Evolutionary conservation across 1,140 invertebrate species (phyloP), one percentile per base, ranked within the genome.

Genomic region (Drosophila rhopaloa): DNA sequence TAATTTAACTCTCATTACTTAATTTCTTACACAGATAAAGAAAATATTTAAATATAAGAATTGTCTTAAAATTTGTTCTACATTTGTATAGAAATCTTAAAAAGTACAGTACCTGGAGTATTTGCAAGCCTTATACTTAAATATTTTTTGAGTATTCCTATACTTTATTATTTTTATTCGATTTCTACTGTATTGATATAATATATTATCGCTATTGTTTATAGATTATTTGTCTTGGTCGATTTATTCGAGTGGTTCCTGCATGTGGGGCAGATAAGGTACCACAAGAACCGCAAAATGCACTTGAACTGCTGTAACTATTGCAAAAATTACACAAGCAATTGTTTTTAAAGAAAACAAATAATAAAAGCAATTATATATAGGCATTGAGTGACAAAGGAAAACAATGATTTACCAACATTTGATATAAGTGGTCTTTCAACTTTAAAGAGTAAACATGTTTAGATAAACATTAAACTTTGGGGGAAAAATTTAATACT

Each of bases 231-330:
- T 68, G 47, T 43, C 8, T 51, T n/a, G 16, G 13, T 14, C 46
- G 46, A 67, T 43, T 67, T 37, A n/a, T 10, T 53, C 27, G 24
- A 65, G 65, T 51, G 47, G 13, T 40, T 37, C 44, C 13, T 46
- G 32, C 29, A 9, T 65, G 57, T 50, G 35, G 16, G 24, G 7
- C 16, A 44, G 65, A 68, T 68, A 68, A 68, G 38, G 44, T n/a
- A 48, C 51, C 62, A 35, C 62, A 67, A 38, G 27, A 46, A 68
- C 51, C 67, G 14, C 66, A 55, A 68, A 14, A 24, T 56, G 62
- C 62, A 56, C 62, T 68, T 56, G 37, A 55, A 67, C 54, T 8
- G 1, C 19, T 54, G 40, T 55, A 41, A 29, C 11, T 19, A 67
- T n/a, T 54, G 61, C 58, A 50, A 19, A 61, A 50, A 48, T 41